These are phyloP conservation scores for Euzophera pinguis DNA, from an alignment of 2,888 invertebrate species.

Conservation along the genomic window DNA sequence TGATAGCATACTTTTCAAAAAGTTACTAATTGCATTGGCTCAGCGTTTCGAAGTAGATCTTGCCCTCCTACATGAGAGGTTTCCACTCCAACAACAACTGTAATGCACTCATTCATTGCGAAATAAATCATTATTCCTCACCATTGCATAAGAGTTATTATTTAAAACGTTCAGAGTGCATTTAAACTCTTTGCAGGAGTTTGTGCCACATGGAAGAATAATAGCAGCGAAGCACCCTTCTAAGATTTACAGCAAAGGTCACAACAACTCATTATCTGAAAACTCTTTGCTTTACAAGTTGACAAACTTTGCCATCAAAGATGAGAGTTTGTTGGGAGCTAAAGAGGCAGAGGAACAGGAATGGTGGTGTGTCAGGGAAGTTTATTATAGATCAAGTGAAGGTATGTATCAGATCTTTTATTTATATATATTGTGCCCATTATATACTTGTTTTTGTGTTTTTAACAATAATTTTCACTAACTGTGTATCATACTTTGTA, in stretches of 20 bases:
- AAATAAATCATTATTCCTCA: too few relatives aligned
- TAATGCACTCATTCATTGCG: too few relatives aligned
- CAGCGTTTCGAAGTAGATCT: too few relatives aligned
- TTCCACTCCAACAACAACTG: too few relatives aligned
- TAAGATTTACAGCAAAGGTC: conserved; percentile 76
- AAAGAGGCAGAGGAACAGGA: conserved; percentile 81
- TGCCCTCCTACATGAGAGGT: too few relatives aligned
- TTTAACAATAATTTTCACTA: too few relatives aligned
- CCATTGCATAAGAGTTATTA: too few relatives aligned
- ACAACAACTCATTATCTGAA: conserved; percentile 78
- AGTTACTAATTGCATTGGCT: background rate
- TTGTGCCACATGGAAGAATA: conserved; percentile 92
- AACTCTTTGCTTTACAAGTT: conserved; percentile 85
- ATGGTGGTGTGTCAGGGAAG: conserved; percentile 71
- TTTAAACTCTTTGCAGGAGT: conserved; percentile 87
- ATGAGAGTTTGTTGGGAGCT: conserved; percentile 80
- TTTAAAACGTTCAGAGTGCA: too few relatives aligned
- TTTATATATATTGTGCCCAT: too few relatives aligned
- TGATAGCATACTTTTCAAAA: background rate
- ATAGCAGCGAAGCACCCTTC: conserved; percentile 88
- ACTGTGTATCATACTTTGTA: too few relatives aligned
- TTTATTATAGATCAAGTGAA: conserved; percentile 49
- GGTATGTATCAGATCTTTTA: too few relatives aligned
- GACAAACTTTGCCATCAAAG: conserved; percentile 87
- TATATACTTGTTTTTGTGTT: too few relatives aligned